Percentiles rank a stretch among this genome's conserved stretches.
phyloP scores from a whole-genome alignment of 2,113 vertebrate species.

The pig (Sus scrofa) region DNA sequence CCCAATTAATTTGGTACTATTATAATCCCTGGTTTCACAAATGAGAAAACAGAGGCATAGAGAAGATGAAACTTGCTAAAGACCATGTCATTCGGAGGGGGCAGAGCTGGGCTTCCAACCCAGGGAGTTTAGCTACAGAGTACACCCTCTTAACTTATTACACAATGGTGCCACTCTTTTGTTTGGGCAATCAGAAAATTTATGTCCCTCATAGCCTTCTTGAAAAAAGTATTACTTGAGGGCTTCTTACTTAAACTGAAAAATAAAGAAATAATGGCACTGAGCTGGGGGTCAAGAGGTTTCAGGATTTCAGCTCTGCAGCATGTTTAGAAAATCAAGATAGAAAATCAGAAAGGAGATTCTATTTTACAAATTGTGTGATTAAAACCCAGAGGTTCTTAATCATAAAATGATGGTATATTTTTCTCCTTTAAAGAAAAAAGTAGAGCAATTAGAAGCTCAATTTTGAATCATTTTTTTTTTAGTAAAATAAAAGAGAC shows the following conservation, averaged over 20 bases:
- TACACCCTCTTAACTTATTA: no score
- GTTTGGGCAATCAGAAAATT: background rate
- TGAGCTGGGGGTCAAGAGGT: no score
- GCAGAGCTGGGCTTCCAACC: background rate
- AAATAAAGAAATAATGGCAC: background rate
- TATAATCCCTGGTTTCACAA: conserved; percentile 16
- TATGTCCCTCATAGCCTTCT: background rate
- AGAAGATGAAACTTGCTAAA: background rate
- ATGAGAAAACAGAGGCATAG: background rate
- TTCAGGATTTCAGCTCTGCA: background rate
- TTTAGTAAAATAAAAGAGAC: background rate
- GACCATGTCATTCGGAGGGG: background rate
- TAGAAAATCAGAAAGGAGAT: background rate
- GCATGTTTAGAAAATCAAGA: background rate
- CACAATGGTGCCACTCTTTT: background rate
- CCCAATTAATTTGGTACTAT: background rate
- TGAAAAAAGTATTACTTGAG: background rate
- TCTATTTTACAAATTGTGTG: background rate
- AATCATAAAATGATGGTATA: background rate
- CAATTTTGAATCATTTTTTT: background rate
- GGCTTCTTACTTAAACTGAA: background rate
- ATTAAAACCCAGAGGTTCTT: background rate
- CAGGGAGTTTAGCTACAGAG: background rate
- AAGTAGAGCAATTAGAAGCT: background rate
- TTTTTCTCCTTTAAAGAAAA: background rate